phyloP scores from a whole-genome alignment of 2,797 vertebrate species.

The Xiphorhynchus erythropygius region DNA sequence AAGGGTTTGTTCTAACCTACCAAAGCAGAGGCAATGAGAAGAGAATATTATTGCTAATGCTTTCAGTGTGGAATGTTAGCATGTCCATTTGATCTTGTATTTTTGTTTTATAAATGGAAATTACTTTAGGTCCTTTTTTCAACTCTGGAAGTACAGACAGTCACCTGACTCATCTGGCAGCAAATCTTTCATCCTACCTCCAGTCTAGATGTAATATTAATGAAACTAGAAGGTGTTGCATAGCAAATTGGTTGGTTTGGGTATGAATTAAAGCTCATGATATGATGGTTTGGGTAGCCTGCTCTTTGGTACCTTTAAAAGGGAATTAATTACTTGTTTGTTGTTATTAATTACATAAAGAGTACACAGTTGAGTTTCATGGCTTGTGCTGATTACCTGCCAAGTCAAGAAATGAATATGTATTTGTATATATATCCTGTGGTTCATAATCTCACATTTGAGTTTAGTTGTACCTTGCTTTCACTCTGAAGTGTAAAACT shows the following conservation, averaged over 20 bases:
- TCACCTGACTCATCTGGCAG: background rate
- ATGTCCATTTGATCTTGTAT: background rate
- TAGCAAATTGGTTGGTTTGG: background rate
- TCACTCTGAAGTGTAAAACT: background rate
- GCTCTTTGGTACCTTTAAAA: background rate
- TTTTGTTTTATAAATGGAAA: background rate
- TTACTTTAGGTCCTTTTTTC: background rate
- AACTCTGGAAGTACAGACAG: background rate
- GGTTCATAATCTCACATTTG: background rate
- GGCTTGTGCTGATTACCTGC: background rate
- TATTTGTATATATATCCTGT: background rate
- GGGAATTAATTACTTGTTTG: background rate
- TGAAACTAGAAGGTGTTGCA: background rate
- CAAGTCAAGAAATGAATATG: background rate
- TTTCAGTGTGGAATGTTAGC: background rate
- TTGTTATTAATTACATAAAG: background rate
- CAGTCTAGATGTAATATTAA: background rate
- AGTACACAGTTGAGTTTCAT: background rate
- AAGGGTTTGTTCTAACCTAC: background rate
- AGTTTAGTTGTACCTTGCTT: background rate
- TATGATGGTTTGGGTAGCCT: background rate
- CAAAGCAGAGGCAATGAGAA: background rate
- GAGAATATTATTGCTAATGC: background rate
- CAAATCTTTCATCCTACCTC: background rate
- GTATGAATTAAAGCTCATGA: background rate